These are phyloP conservation scores for Phalacrocorax carbo DNA, from an alignment of 2,113 vertebrate genomes.

Conservation along the genomic window DNA sequence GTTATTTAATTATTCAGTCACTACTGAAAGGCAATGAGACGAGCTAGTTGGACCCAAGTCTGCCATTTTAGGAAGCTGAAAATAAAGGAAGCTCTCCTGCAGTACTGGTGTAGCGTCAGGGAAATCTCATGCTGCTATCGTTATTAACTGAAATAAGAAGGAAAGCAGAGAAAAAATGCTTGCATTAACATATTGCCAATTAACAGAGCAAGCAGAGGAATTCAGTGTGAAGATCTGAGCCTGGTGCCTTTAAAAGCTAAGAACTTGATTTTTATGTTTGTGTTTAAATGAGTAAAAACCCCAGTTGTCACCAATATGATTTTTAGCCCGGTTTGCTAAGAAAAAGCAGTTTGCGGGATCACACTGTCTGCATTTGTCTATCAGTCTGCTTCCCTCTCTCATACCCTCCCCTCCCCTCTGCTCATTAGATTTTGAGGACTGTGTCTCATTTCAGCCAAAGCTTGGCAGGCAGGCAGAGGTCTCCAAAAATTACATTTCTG, in stretches of 20 bases:
- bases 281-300: not conserved
- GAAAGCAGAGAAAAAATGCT: not conserved
- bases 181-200: not conserved
- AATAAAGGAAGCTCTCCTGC: not conserved
- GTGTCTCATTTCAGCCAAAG: slow-evolving; percentile 31
- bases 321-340: not conserved
- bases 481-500: slow-evolving; percentile 31
- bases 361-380: not conserved
- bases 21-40: not conserved
- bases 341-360: not conserved
- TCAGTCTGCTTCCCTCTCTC: not conserved
- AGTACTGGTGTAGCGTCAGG: not conserved
- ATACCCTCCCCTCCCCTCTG: not conserved
- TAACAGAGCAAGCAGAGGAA: not conserved
- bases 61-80: not conserved
- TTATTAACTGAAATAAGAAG: not conserved
- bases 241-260: not conserved
- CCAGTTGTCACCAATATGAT: not conserved
- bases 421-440: not conserved
- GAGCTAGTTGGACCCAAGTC: not conserved
- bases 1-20: not conserved
- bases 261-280: not conserved
- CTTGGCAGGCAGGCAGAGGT: slow-evolving; percentile 44
- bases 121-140: not conserved
- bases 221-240: not conserved